Evolutionary conservation across 1,140 invertebrate species (phyloP).

Genomic region (Wasmannia auropunctata): DNA sequence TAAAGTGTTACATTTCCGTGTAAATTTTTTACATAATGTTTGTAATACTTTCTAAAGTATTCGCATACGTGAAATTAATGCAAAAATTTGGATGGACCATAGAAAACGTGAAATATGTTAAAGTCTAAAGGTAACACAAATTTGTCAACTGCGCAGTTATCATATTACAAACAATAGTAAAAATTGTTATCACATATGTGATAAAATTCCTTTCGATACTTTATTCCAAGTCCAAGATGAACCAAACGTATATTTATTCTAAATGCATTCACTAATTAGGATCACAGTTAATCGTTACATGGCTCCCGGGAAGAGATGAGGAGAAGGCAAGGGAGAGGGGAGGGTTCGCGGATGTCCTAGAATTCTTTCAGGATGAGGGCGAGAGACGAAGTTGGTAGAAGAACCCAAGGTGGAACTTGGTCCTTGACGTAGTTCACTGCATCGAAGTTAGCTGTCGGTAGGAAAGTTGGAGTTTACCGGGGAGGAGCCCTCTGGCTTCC

Average conservation of each 20-base stretch:
- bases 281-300: slow-evolving; percentile 65
- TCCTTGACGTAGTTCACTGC: slow-evolving; percentile 70
- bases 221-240: background rate
- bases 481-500: slow-evolving; percentile 63
- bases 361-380: slow-evolving; percentile 38
- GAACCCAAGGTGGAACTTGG: slow-evolving; percentile 67
- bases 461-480: slow-evolving; percentile 77
- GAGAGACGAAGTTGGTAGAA: slow-evolving; percentile 35
- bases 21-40: too few relatives aligned
- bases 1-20: too few relatives aligned
- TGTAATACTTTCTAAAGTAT: too few relatives aligned
- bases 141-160: too few relatives aligned
- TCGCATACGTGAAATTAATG: too few relatives aligned
- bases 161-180: background rate
- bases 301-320: too few relatives aligned
- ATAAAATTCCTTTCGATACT: background rate
- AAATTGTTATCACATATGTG: background rate
- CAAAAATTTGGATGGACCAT: too few relatives aligned
- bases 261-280: slow-evolving; percentile 62
- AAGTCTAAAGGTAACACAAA: too few relatives aligned
- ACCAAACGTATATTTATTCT: slow-evolving; percentile 55
- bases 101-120: too few relatives aligned
- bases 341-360: slow-evolving; percentile 2
- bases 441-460: slow-evolving; percentile 70
- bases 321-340: too few relatives aligned